Base-by-base conservation (phyloP, 2,888 invertebrate genomes). In the Colletes collaris region DNA sequence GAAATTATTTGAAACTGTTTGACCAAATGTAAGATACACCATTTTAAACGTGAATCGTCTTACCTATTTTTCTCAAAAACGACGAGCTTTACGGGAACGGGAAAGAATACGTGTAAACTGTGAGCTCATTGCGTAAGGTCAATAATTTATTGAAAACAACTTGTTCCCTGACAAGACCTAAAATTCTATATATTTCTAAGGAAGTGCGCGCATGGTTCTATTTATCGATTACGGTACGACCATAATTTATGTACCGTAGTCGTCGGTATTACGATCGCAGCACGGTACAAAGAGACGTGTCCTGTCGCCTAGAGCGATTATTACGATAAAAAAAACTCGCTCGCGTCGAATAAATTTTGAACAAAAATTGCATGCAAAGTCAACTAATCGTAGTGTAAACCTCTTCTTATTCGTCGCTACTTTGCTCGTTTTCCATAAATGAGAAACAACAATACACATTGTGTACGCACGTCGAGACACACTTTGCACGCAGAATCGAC, bases 131-230 rank as follows among this genome's bases (percentile, higher is more conserved):
- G 50, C 40, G 50, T 67, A 67, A 75, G 59, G 62, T 86, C 79
- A 87, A 87, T 86, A 82, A 80, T 85, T 86, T 87, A 86, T 86
- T 87, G 70, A 78, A 87, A 85, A 87, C 86, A 86, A 76, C 79
- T 65, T 74, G 66, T 60, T 81, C 65, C 66, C 70, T 56, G 53
- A 62, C 55, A 66, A 66, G 64, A 75, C 68, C 76, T 86, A 78
- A 69, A 62, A 49, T 72, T 62, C 62, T 78, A 81, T 78, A 81
- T 62, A 62, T 50, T 76, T 80, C 59, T 69, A 64, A 64, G 64
- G 72, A 65, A 73, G 59, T 62, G 63, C 66, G 74, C 75, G 68
- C 55, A 40, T 59, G 46, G 62, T 50, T 60, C 7, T 58, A 27
- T 56, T 49, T 37, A 13, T 49, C 11, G 46, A 49, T 4, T n/a